A percentile compares a stretch with the other conserved stretches of the same genome.
Evolutionary conservation across 2,888 invertebrate species (phyloP).

Genomic region (Dolichopus griseipennis): DNA sequence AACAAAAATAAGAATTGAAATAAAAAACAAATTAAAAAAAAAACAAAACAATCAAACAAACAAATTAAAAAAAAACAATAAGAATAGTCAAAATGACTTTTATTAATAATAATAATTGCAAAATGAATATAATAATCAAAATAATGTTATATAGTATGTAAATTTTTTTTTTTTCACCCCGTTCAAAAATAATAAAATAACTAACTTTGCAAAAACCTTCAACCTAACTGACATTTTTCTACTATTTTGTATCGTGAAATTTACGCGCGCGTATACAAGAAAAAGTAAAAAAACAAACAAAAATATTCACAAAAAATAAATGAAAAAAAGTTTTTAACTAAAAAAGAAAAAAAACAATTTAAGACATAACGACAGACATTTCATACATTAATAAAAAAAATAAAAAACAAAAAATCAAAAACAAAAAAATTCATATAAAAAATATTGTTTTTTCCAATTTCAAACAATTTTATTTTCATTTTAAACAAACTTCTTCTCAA

Average conservation of each 20-base stretch:
- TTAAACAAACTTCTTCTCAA: too few relatives aligned
- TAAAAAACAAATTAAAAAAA: too few relatives aligned
- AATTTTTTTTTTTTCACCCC: too few relatives aligned
- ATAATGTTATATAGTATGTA: too few relatives aligned
- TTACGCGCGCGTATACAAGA: not conserved
- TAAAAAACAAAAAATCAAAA: not conserved
- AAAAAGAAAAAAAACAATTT: not conserved
- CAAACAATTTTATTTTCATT: too few relatives aligned
- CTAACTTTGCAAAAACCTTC: slow-evolving; percentile 31
- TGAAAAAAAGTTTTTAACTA: not conserved
- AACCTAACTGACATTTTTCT: slow-evolving; percentile 30
- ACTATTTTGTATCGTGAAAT: slow-evolving; percentile 12
- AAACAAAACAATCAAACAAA: too few relatives aligned
- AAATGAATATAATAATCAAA: not conserved
- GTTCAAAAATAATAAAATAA: slow-evolving; percentile 9
- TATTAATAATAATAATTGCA: too few relatives aligned
- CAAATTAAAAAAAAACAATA: too few relatives aligned
- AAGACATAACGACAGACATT: not conserved
- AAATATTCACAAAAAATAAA: not conserved
- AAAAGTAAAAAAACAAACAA: not conserved
- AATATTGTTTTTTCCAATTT: too few relatives aligned
- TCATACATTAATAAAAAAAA: not conserved
- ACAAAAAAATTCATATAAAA: not conserved
- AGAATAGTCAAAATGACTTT: too few relatives aligned
- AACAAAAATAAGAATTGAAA: too few relatives aligned